phyloP scores from a whole-genome alignment of 2,113 vertebrate species.

The Octodon degus region DNA sequence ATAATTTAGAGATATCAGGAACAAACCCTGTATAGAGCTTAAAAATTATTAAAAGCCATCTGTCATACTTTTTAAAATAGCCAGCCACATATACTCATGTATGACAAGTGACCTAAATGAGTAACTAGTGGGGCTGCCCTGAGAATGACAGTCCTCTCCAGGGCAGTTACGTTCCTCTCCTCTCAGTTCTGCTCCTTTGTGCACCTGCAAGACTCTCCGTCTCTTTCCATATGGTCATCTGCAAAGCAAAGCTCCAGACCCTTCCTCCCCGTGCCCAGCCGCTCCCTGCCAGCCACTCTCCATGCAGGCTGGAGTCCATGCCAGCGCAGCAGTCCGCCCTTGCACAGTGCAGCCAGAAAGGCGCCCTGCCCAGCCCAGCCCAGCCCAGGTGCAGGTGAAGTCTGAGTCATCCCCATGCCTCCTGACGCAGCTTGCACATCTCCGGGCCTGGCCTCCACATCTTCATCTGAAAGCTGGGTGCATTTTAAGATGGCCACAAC shows the following conservation, averaged over 20 bases:
- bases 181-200: not conserved
- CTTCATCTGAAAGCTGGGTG: not conserved
- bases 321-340: not conserved
- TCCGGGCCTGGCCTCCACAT: not conserved
- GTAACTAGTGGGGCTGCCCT: not conserved
- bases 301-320: not conserved
- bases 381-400: not conserved
- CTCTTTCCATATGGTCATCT: not conserved
- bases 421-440: not conserved
- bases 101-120: constrained; percentile 31
- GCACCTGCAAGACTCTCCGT: not conserved
- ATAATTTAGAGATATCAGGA: constrained; percentile 45
- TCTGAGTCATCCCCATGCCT: not conserved
- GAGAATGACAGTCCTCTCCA: not conserved
- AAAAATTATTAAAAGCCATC: constrained; percentile 24
- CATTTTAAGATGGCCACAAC: not conserved
- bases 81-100: not conserved
- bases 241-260: not conserved
- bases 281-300: not conserved
- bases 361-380: not conserved
- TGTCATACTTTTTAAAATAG: constrained; percentile 24
- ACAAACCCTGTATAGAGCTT: not conserved
- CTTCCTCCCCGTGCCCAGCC: not conserved
- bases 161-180: not conserved
- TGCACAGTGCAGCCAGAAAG: not conserved